These are phyloP conservation scores for Micromussa lordhowensis DNA, from an alignment of 92 coral and sea anemone species.

Conservation along the genomic window DNA sequence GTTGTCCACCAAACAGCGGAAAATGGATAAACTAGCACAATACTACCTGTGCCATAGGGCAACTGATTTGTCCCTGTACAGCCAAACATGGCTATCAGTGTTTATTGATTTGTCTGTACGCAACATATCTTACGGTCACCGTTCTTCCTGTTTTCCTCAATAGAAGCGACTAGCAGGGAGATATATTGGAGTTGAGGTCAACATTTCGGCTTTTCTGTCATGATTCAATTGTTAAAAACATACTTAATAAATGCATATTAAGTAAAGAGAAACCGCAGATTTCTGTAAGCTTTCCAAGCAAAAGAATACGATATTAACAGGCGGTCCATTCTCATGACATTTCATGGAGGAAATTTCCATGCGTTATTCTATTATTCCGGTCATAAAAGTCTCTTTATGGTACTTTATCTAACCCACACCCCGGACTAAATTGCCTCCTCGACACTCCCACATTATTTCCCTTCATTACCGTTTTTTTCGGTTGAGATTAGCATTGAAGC, in stretches of 20 bases:
- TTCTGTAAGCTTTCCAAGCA: neutral
- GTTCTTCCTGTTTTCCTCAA: neutral
- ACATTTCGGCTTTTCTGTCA: neutral
- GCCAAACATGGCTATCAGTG: neutral
- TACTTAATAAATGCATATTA: neutral
- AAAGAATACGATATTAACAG: neutral
- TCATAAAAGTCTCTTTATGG: neutral
- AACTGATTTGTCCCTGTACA: neutral
- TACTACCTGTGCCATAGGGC: too few relatives aligned
- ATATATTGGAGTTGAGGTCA: neutral
- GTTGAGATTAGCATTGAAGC: neutral
- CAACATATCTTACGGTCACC: neutral
- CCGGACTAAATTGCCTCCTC: neutral
- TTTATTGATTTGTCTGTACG: neutral
- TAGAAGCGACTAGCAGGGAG: neutral
- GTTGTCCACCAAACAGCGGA: too few relatives aligned
- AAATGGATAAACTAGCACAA: too few relatives aligned
- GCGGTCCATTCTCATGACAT: neutral
- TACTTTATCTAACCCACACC: neutral
- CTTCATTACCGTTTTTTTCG: neutral
- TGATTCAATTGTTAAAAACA: neutral
- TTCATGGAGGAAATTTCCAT: neutral
- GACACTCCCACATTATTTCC: neutral
- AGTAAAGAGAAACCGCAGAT: neutral
- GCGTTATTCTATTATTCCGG: conserved; percentile 7